Evolutionary conservation across 1,140 invertebrate species (phyloP), one percentile per base, ranked within the genome.

Genomic region (Aphidius gifuensis): DNA sequence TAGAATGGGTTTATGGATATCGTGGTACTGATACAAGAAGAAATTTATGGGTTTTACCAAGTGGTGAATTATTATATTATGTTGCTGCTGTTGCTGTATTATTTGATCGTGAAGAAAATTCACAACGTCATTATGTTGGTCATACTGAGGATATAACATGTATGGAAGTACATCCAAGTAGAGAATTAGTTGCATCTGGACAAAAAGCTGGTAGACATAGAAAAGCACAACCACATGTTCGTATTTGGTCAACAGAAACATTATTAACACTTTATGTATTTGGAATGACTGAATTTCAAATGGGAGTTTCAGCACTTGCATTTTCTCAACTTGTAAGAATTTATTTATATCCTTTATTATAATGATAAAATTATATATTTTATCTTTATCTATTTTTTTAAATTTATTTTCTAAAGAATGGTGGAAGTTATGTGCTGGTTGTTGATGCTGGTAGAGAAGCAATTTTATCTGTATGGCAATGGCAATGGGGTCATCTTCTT

Each of bases 1-100:
- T 97, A 0, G 92, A 95, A 71, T 97, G 94, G 94, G 94, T 97
- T 87, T 96, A 94, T 74, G 96, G 96, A 0, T 98, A 97, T 76
- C 85, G 94, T 60, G 95, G 95, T 0, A 87, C 89, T 9, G 94
- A 97, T 80, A 90, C 90, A 0, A 83, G 90, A 9, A 87, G 88
- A 69, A 97, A 97, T 80, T 80, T 98, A 11, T 94, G 93, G 89
- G 91, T 96, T 9, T 77, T 97, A 51, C 91, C 93, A 2, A 94
- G 93, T 1, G 94, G 94, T 6, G 95, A 98, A 77, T 82, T 97
- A 6, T 83, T 97, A 42, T 98, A 97, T 79, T 97, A 91, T 74
- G 92, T 96, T 2, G 94, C 93, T 1, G 92, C 93, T 0, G 89
- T 97, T 2, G 94, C 93, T 0, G 88, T 98, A 8, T 86, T 98